Base-by-base conservation (phyloP, 1,140 invertebrate species). In the Zophobas morio region DNA sequence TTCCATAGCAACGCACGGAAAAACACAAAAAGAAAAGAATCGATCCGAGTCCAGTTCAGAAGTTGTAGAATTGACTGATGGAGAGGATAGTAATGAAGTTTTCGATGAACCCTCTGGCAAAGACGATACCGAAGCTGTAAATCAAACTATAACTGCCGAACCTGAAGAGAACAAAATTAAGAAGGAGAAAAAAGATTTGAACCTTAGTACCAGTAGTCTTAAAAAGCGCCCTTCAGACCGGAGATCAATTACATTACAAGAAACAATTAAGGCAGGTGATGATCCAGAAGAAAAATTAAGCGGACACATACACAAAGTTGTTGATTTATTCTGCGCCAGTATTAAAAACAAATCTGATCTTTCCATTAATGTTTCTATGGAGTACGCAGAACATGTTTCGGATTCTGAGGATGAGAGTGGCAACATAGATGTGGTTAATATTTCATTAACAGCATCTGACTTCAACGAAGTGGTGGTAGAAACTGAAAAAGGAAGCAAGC, bases 321-420 rank as follows among this genome's bases (percentile, higher is more conserved):
- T 63, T 63, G 57, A 63, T 63, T 63, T 39, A 39, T 63, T 63
- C 57, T 63, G 57, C 39, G 35, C 35, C 1, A 34, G 35, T 3
- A 63, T 63, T 20, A 63, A 36, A 36, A 63, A n/a, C 32, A 63
- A 1, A 4, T 6, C 6, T n/a, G 57, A 63, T 5, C 35, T 63
- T 63, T 63, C 57, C 6, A 63, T 63, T 6, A 63, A 63, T n/a
- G 35, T 63, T 2, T 63, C 57, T 6, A 33, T 63, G 36, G 57
- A 63, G 8, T 63, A 37, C 33, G 33, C 36, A 33, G 57, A 8
- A n/a, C 34, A 40, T 2, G 4, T 39, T 36, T 63, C 57, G 5
- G 57, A 63, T 20, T 8, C 6, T 63, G 57, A 63, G 1, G 33
- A 36, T 0, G 33, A 51, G 33, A 6, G 49, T 40, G 57, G 20